A percentile compares a stretch with the other conserved stretches of the same genome.
These are phyloP conservation scores for Drosophila novamexicana DNA, from an alignment of 1,140 invertebrate species.

Conservation along the genomic window DNA sequence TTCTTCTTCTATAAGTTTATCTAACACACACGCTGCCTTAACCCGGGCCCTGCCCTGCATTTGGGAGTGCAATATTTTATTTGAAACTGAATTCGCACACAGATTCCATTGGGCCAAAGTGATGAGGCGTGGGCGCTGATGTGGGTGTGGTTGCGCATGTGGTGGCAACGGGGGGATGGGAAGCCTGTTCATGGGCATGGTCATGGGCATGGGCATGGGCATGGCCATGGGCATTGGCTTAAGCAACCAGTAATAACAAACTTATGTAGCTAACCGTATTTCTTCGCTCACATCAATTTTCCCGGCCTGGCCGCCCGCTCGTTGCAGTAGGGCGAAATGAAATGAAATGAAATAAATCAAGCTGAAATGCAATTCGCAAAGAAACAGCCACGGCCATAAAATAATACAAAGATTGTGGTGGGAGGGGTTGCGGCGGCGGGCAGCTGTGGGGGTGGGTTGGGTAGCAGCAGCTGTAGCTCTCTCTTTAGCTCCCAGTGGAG, in stretches of 20 bases:
- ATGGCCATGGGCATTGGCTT: conserved; percentile 56
- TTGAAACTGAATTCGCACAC: conserved; percentile 61
- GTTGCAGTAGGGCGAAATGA: conserved; percentile 63
- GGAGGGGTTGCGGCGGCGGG: background rate
- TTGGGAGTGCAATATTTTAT: conserved; percentile 78
- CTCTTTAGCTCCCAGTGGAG: background rate
- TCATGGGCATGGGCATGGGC: conserved; percentile 1
- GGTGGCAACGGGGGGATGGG: too few relatives aligned
- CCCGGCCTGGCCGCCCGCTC: conserved; percentile 34
- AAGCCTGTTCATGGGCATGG: background rate
- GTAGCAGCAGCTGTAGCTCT: background rate
- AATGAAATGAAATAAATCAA: conserved; percentile 82
- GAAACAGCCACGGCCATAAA: conserved; percentile 77
- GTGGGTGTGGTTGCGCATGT: background rate
- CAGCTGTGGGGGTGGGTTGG: background rate
- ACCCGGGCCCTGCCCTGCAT: conserved; percentile 54
- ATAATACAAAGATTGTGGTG: conserved; percentile 48
- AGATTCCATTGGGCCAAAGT: conserved; percentile 36
- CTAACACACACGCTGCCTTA: background rate
- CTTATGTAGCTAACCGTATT: conserved; percentile 81
- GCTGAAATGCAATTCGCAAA: conserved; percentile 80
- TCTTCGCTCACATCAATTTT: conserved; percentile 72
- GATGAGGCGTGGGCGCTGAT: conserved; percentile 33
- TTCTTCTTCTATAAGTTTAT: conserved; percentile 5
- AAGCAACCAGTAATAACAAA: conserved; percentile 81